Conservation (phyloP, 2,888 invertebrate genomes). For the Pyrrhosoma nymphula region DNA sequence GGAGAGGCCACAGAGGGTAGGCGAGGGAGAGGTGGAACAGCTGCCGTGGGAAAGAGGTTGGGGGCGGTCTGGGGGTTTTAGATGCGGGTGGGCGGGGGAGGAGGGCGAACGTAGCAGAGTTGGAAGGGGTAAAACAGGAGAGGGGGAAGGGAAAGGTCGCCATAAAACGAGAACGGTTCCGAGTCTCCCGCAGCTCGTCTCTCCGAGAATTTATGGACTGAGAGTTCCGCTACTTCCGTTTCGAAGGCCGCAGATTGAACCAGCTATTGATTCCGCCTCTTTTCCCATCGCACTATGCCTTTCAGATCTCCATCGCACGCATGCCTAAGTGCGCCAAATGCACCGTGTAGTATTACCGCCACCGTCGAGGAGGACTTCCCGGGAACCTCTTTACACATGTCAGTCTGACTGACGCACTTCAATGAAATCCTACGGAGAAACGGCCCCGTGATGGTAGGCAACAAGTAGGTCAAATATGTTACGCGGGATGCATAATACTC, state of each 20-base stretch:
- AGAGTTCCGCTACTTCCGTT: slow-evolving; percentile 41
- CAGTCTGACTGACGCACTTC: not conserved
- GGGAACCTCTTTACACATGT: not conserved
- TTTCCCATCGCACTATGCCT: not conserved
- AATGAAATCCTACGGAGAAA: not conserved
- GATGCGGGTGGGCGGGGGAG: not conserved
- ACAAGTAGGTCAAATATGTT: not conserved
- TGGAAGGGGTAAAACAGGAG: not conserved
- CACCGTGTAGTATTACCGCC: not conserved
- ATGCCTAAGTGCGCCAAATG: not conserved
- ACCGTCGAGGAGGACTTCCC: not conserved
- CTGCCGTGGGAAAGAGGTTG: not conserved
- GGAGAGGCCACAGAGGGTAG: not conserved
- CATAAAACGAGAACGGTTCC: slow-evolving; percentile 36
- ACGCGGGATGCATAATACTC: not conserved
- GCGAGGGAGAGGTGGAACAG: not conserved
- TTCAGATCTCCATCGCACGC: not conserved
- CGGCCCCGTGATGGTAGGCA: slow-evolving; percentile 13
- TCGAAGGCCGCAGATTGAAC: slow-evolving; percentile 30
- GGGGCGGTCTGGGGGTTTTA: not conserved
- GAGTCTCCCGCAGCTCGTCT: slow-evolving; percentile 42
- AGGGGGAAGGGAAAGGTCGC: not conserved
- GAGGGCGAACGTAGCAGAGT: not conserved
- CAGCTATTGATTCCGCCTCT: slow-evolving; percentile 42
- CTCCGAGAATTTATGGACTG: slow-evolving; percentile 54